phyloP scores from a whole-genome alignment of 2,888 invertebrate species.

The Pediacus dermestoides region DNA sequence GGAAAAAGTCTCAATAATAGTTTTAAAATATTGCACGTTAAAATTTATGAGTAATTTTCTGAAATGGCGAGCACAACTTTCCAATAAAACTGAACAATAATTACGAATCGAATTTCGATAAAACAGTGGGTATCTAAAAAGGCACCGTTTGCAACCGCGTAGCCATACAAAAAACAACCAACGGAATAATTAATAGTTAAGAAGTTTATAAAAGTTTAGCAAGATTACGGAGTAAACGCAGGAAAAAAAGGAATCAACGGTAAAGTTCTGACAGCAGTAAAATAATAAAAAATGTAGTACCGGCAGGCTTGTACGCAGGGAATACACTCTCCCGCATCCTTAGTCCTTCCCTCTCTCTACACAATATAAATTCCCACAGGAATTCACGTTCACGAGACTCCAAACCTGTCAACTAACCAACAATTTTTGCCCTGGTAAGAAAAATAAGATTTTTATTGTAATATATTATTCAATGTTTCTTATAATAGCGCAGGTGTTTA shows the following conservation, averaged over 20 bases:
- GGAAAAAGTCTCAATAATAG: constrained; percentile 7
- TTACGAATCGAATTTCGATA: background rate
- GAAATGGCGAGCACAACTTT: no score
- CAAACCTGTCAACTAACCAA: constrained; percentile 15
- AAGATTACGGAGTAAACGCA: constrained; percentile 23
- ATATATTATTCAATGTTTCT: no score
- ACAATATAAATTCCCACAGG: constrained; percentile 13
- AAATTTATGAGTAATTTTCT: no score
- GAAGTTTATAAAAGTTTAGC: constrained; percentile 26
- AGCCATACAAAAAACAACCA: constrained; percentile 14
- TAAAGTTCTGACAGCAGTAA: constrained; percentile 27
- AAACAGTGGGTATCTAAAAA: no score
- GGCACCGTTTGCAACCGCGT: background rate
- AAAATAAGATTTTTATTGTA: constrained; percentile 1
- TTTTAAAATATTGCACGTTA: no score
- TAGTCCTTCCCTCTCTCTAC: constrained; percentile 7
- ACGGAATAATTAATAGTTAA: constrained; percentile 26
- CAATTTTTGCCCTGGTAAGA: constrained; percentile 5
- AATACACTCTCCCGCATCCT: constrained; percentile 8
- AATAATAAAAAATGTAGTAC: constrained; percentile 31
- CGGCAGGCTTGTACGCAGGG: constrained; percentile 8
- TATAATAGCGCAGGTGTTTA: no score
- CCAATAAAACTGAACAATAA: background rate
- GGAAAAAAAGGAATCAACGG: constrained; percentile 20
- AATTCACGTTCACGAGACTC: constrained; percentile 15